These are phyloP conservation scores for Lampris incognitus DNA, from an alignment of 2,113 vertebrate genomes.

Conservation along the genomic window DNA sequence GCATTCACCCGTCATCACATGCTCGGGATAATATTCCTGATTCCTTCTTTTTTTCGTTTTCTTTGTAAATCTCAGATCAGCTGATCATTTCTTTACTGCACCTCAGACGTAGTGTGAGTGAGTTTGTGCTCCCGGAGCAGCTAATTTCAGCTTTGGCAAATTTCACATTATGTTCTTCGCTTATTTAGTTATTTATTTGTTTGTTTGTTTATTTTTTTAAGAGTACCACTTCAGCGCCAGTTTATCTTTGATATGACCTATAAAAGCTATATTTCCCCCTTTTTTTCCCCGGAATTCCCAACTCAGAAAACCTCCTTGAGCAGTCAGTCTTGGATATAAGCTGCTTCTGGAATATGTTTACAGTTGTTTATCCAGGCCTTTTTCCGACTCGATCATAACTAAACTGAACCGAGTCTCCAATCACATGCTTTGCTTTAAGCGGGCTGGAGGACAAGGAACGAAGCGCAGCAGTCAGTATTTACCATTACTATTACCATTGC, in stretches of 20 bases:
- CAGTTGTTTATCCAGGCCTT: too few species aligned
- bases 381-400: background rate
- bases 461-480: too few species aligned
- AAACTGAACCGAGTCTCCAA: background rate
- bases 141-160: too few species aligned
- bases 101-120: slow-evolving; percentile 53
- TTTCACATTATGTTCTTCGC: too few species aligned
- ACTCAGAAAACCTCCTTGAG: too few species aligned
- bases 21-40: slow-evolving; percentile 77
- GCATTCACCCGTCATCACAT: slow-evolving; percentile 72
- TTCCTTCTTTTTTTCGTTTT: slow-evolving; percentile 59
- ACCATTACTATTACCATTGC: too few species aligned
- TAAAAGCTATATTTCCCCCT: too few species aligned
- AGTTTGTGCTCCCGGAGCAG: slow-evolving; percentile 7
- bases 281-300: too few species aligned
- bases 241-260: too few species aligned
- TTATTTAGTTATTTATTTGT: background rate
- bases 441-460: too few species aligned
- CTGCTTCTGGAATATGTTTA: slow-evolving; percentile 17
- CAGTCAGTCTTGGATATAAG: too few species aligned
- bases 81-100: slow-evolving; percentile 49
- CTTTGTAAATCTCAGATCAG: slow-evolving; percentile 45
- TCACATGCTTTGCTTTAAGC: background rate
- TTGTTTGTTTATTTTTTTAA: background rate
- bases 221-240: too few species aligned